phyloP scores from a whole-genome alignment of 2,797 vertebrate species.

The Tolypeutes matacus region DNA sequence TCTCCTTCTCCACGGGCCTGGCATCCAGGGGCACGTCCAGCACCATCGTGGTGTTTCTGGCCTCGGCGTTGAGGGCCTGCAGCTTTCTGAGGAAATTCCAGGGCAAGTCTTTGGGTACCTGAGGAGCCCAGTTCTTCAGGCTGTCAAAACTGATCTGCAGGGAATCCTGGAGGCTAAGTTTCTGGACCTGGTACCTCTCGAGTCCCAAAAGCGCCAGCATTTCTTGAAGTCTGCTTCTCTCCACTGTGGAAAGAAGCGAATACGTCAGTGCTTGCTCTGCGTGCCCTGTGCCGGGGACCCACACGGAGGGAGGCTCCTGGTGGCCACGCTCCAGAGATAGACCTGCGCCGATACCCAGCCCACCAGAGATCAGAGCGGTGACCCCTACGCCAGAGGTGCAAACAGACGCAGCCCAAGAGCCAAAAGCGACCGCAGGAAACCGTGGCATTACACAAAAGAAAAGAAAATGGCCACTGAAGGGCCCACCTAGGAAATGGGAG shows the following conservation, averaged over 20 bases:
- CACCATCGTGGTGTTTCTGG: slow-evolving; percentile 81
- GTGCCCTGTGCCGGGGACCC: not conserved
- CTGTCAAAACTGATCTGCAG: slow-evolving; percentile 84
- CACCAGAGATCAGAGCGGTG: not conserved
- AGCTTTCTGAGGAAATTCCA: slow-evolving; percentile 86
- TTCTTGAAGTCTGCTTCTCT: slow-evolving; percentile 82
- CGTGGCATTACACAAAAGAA: not conserved
- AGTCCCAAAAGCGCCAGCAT: slow-evolving; percentile 84
- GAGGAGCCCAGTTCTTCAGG: slow-evolving; percentile 75
- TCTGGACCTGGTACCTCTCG: slow-evolving; percentile 82
- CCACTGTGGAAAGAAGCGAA: slow-evolving; percentile 71
- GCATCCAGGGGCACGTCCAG: slow-evolving; percentile 18
- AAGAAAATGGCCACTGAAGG: not conserved
- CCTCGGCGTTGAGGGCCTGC: slow-evolving; percentile 83
- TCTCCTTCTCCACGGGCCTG: slow-evolving; percentile 74
- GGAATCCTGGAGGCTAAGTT: slow-evolving; percentile 83
- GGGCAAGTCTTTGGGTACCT: slow-evolving; percentile 79
- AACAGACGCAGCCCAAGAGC: not conserved
- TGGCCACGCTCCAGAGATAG: not conserved
- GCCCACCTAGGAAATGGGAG: not conserved
- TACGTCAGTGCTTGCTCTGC: not conserved
- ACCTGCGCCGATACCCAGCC: too few species aligned
- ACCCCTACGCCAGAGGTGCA: not conserved
- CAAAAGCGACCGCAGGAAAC: not conserved
- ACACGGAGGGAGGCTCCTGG: not conserved